A percentile compares a stretch with the other conserved stretches of the same genome.
Evolutionary conservation across 2,113 vertebrate genomes (phyloP).

Genomic region (Trochalopteron elliotii): DNA sequence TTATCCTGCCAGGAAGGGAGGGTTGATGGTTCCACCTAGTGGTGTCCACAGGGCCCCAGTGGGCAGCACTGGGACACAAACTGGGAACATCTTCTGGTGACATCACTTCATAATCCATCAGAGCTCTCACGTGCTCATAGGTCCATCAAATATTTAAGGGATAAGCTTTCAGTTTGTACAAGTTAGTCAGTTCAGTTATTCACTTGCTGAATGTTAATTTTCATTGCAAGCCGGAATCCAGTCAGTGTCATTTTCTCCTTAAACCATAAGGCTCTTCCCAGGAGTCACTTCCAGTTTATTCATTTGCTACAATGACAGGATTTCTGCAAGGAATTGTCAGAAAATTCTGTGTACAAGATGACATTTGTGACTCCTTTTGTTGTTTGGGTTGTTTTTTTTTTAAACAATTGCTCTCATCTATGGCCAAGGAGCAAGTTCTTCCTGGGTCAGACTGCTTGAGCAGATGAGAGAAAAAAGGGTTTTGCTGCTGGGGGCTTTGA

Average conservation of each 20-base stretch:
- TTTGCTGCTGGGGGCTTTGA: neutral
- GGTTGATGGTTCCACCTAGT: slow-evolving; percentile 47
- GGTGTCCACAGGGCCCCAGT: neutral
- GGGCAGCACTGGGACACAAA: neutral
- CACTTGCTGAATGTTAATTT: neutral
- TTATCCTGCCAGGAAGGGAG: neutral
- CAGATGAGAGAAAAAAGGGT: neutral
- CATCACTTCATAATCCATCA: neutral
- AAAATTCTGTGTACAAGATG: neutral
- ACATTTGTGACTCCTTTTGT: neutral
- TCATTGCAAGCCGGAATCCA: neutral
- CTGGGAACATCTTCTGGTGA: neutral
- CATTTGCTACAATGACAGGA: neutral
- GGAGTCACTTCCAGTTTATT: neutral
- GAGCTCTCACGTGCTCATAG: fast-evolving
- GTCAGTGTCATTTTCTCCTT: neutral
- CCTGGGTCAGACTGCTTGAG: neutral
- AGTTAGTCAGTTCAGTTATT: neutral
- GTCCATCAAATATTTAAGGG: neutral
- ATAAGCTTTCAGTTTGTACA: neutral
- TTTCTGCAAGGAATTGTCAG: neutral
- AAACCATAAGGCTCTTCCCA: neutral
- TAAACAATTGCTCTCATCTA: neutral
- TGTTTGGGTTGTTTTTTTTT: neutral
- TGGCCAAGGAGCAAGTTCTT: neutral